Evolutionary conservation across 2,888 invertebrate genomes (phyloP), one percentile per base, ranked within the genome.

Genomic region (Mylabris sibirica): DNA sequence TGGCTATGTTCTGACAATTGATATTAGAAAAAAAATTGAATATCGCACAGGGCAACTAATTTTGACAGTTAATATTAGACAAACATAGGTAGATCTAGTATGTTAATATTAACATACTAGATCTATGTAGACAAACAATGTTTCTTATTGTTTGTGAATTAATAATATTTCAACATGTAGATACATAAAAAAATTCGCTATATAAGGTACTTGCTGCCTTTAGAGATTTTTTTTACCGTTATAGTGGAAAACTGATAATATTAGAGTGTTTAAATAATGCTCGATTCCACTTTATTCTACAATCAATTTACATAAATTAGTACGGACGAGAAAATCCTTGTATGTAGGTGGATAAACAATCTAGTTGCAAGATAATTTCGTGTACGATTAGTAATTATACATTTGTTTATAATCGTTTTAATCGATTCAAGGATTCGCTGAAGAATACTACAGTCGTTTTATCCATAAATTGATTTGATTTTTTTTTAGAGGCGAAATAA

Each of bases 301-400:
- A 53, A 53, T 22, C 53, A 53, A 53, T 53, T 53, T 53, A 53
- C 53, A 53, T 53, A 53, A 24, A 53, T 53, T 53, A 53, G 24
- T 65, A 70, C 60, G 60, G 64, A 65, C 65, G 62, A 67, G 64
- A 64, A 65, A 65, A 53, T 12, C 1, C 22, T 53, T 53, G 22
- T 53, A 12, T 53, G 22, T 53, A 53, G 49, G 49, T 49, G 49
- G 22, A 53, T 53, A 24, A 24, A 53, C 24, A 24, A 22, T 4
- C 8, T 22, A 24, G 8, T 49, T 20, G 49, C 9, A 20, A 17
- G 49, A 49, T 20, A 17, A 3, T 49, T 49, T 20, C 9, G 49
- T 49, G 20, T 49, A 20, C 17, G 6, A 20, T 49, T 49, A 9
- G 17, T 49, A 49, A 53, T 24, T 53, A 9, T 3, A 49, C 49